These are phyloP conservation scores for Gyrodactylus salaris DNA, from an alignment of 1,140 invertebrate genomes.

Conservation along the genomic window DNA sequence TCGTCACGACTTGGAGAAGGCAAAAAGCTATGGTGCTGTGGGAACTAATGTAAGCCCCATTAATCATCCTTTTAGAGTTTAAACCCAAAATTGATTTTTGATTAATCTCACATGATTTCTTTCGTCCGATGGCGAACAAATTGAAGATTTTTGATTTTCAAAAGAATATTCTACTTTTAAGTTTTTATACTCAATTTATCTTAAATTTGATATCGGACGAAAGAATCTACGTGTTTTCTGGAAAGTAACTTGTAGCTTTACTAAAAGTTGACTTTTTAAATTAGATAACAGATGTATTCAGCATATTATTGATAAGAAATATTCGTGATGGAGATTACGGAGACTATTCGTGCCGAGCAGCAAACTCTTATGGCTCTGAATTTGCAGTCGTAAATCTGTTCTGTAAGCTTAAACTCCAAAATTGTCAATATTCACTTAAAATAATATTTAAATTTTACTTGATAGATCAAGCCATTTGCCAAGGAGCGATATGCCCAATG, in stretches of 20 bases:
- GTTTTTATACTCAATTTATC: too few relatives aligned
- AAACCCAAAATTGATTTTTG: too few relatives aligned
- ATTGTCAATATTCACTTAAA: too few relatives aligned
- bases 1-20: neutral
- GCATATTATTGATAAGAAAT: neutral
- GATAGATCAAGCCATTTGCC: neutral
- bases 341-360: neutral
- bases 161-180: too few relatives aligned
- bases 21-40: neutral
- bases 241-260: neutral
- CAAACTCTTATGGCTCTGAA: neutral
- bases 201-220: too few relatives aligned
- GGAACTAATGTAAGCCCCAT: slow-evolving; percentile 5
- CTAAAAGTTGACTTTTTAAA: neutral
- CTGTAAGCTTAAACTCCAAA: too few relatives aligned
- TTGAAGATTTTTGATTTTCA: too few relatives aligned
- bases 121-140: too few relatives aligned
- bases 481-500: neutral
- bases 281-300: neutral
- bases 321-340: neutral
- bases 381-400: neutral
- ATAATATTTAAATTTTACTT: neutral
- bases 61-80: too few relatives aligned
- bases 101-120: too few relatives aligned
- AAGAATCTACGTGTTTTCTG: too few relatives aligned